Percentiles rank a stretch among this genome's conserved stretches.
phyloP scores from a whole-genome alignment of 2,888 invertebrate genomes.

The Cerastis leucographa region DNA sequence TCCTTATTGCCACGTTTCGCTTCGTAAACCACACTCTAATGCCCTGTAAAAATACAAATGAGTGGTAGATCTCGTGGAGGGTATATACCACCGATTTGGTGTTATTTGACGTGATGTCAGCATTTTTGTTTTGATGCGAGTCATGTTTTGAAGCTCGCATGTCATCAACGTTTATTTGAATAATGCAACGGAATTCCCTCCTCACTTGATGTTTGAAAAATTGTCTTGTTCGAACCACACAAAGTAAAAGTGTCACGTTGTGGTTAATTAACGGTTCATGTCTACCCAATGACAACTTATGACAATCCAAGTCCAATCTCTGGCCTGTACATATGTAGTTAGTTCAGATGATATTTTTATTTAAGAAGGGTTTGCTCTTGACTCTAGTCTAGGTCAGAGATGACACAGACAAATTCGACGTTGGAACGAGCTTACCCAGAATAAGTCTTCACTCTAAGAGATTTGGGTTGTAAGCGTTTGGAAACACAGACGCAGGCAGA shows the following conservation, averaged over 20 bases:
- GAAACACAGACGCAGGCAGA: too few relatives aligned
- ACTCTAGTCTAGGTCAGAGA: too few relatives aligned
- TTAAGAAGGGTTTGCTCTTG: too few relatives aligned
- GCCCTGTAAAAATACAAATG: background rate
- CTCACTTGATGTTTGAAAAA: constrained; percentile 3
- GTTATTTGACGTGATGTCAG: constrained; percentile 4
- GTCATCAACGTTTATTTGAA: constrained; percentile 19
- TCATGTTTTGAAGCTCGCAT: constrained; percentile 2
- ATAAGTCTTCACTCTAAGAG: too few relatives aligned
- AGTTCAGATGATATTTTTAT: background rate
- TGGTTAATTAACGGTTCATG: background rate
- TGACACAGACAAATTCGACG: too few relatives aligned
- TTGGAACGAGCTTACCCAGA: too few relatives aligned
- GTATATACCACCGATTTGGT: background rate
- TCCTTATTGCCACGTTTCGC: constrained; percentile 31
- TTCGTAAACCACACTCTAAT: constrained; percentile 13
- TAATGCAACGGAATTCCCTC: background rate
- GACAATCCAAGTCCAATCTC: background rate
- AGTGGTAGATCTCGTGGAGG: background rate
- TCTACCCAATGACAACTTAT: background rate
- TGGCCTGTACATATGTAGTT: background rate
- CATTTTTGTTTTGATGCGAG: constrained; percentile 13
- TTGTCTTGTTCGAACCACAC: background rate
- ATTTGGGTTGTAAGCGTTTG: too few relatives aligned
- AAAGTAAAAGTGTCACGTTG: background rate